A percentile compares a stretch with the other conserved stretches of the same genome.
Evolutionary conservation across 92 coral and sea anemone species (phyloP).

Genomic region (Actinostola sp.): DNA sequence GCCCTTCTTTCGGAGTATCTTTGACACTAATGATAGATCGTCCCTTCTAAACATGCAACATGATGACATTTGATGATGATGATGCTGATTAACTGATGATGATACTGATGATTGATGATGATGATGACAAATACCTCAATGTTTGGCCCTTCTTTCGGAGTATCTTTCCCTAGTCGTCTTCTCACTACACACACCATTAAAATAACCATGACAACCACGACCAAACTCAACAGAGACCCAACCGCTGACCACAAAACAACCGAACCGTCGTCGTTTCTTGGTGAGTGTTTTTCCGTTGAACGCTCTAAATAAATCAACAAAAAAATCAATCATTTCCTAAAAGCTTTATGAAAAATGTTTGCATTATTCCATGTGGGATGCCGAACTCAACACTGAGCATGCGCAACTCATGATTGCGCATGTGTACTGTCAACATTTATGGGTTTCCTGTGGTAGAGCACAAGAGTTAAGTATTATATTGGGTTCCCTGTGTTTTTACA

Average conservation of each 20-base stretch:
- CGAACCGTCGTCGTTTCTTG: neutral
- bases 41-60: too few species aligned
- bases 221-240: neutral
- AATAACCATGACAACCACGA: conserved; percentile 4
- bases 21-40: too few species aligned
- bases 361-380: too few species aligned
- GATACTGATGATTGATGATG: neutral
- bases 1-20: too few species aligned
- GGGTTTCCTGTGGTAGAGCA: too few species aligned
- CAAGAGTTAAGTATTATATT: too few species aligned
- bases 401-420: too few species aligned
- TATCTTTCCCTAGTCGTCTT: neutral
- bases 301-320: neutral
- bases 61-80: neutral
- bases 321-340: neutral
- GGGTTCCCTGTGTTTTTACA: too few species aligned
- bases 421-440: too few species aligned
- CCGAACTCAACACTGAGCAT: too few species aligned
- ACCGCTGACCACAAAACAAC: conserved; percentile 5
- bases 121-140: too few species aligned
- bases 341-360: too few species aligned
- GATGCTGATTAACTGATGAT: neutral
- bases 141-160: neutral
- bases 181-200: neutral
- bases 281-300: neutral